Percentiles rank a stretch among this genome's conserved stretches.
Evolutionary conservation across 1,140 invertebrate species (phyloP).

Genomic region (Choristoneura fumiferana): DNA sequence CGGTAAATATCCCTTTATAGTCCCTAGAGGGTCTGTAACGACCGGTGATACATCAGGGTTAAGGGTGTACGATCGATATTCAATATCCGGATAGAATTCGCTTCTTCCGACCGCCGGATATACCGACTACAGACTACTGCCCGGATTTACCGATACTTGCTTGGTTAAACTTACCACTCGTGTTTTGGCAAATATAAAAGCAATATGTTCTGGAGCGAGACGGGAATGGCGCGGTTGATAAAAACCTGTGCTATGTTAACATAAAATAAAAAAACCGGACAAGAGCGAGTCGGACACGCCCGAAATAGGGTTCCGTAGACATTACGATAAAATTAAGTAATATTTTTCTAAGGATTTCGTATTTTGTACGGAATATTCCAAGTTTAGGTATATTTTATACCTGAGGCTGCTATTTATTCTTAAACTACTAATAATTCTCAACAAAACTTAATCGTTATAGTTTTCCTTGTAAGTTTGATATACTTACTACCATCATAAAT

Average conservation of each 20-base stretch:
- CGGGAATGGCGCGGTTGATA: background rate
- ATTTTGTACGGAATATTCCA: no score
- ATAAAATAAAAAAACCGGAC: no score
- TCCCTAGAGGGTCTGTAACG: conserved; percentile 53
- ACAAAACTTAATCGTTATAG: no score
- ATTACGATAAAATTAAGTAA: no score
- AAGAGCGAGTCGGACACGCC: no score
- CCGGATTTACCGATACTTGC: conserved; percentile 27
- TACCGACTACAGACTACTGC: conserved; percentile 51
- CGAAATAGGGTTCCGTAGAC: no score
- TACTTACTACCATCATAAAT: no score
- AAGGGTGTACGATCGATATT: conserved; percentile 74
- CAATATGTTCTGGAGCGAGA: background rate
- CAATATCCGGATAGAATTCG: conserved; percentile 73
- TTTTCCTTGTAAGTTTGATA: no score
- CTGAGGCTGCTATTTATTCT: no score
- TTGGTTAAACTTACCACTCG: conserved; percentile 29
- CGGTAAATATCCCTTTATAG: conserved; percentile 53
- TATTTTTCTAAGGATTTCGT: no score
- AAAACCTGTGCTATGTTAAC: background rate
- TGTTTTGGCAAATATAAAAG: conserved; percentile 12
- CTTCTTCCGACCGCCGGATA: conserved; percentile 64
- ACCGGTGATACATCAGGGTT: conserved; percentile 66
- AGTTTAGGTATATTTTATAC: no score
- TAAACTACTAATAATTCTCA: no score